phyloP scores from a whole-genome alignment of 2,797 vertebrate genomes.

The Natrix natrix region DNA sequence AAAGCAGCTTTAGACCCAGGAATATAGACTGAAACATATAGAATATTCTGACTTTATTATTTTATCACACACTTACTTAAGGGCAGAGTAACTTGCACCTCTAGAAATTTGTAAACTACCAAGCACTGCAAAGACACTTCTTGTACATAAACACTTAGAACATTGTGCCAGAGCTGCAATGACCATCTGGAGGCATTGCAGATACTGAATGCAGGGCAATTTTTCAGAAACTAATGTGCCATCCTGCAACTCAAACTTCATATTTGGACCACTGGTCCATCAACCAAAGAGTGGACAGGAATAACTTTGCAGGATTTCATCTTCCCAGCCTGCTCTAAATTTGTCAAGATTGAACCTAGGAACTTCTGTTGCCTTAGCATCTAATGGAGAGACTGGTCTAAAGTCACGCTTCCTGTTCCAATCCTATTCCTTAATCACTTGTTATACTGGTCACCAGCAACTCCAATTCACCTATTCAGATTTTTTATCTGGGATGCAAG shows the following conservation, averaged over 20 bases:
- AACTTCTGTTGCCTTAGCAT: background rate
- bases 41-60: background rate
- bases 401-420: background rate
- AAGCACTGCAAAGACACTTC: background rate
- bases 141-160: background rate
- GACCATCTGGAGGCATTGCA: background rate
- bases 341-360: background rate
- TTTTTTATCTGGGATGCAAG: background rate
- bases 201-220: background rate
- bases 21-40: background rate
- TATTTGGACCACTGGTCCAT: background rate
- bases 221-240: background rate
- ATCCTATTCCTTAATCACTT: background rate
- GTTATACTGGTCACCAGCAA: background rate
- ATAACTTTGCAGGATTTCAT: background rate
- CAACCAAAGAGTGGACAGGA: background rate
- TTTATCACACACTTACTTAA: background rate
- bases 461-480: background rate
- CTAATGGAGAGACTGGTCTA: background rate
- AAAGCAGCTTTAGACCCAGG: background rate
- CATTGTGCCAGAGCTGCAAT: slow-evolving; percentile 13
- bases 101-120: background rate
- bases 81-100: background rate
- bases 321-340: background rate
- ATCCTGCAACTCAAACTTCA: background rate